Conservation (phyloP, 2,113 vertebrate species). For the Oryzias celebensis region DNA sequence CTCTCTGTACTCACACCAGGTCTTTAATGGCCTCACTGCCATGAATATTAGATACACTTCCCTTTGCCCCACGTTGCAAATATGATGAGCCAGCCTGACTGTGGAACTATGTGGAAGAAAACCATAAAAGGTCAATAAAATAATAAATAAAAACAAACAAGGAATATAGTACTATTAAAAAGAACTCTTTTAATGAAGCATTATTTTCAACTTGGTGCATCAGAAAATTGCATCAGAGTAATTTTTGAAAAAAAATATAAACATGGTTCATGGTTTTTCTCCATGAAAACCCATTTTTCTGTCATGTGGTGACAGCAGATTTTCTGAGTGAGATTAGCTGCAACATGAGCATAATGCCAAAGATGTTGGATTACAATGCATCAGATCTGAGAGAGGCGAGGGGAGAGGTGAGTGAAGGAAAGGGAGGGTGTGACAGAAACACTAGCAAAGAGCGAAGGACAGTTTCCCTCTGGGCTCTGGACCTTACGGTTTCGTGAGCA, state of each 20-base stretch:
- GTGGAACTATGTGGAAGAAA: conserved; percentile 42
- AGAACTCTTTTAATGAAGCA: conserved; percentile 3
- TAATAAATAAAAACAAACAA: neutral
- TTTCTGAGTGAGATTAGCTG: conserved; percentile 44
- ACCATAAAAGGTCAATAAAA: neutral
- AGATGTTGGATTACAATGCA: conserved; percentile 54
- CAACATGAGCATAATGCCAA: conserved; percentile 41
- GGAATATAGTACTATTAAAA: neutral
- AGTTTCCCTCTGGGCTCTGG: too few species aligned
- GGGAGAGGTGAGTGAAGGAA: conserved; percentile 35
- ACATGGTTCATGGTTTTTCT: conserved; percentile 7
- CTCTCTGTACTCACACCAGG: conserved; percentile 63
- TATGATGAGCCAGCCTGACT: conserved; percentile 66
- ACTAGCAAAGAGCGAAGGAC: conserved; percentile 35
- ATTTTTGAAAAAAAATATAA: neutral
- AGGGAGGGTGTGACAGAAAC: conserved; percentile 54
- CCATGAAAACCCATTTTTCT: conserved; percentile 23
- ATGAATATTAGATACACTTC: conserved; percentile 84
- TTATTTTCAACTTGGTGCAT: neutral
- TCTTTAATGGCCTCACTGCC: conserved; percentile 75
- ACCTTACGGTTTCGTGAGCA: neutral
- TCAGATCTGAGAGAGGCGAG: conserved; percentile 47
- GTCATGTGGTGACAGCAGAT: conserved; percentile 14
- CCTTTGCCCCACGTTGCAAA: conserved; percentile 59
- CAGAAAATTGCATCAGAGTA: neutral